Conservation (phyloP, 35 echinoderm and acorn worm genomes). For the Eucidaris tribuloides region DNA sequence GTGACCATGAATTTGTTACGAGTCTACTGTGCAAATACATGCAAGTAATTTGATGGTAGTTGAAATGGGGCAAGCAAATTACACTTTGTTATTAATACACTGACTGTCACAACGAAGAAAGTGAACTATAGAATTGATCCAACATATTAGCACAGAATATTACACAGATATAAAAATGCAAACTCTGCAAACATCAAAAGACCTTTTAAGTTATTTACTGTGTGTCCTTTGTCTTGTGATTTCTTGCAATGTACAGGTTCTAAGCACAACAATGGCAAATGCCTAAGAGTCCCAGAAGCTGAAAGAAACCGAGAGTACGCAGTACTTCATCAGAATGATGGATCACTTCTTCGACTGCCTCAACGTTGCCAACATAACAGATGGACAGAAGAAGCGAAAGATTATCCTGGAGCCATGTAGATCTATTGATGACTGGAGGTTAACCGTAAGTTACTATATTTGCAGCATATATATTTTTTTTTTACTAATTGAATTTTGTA, state of each 20-base stretch:
- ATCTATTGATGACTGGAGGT: slow-evolving; percentile 25
- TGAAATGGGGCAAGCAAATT: background rate
- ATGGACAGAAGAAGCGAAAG: slow-evolving; percentile 10
- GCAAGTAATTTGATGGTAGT: background rate
- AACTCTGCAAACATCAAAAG: background rate
- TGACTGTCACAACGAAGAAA: background rate
- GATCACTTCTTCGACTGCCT: slow-evolving; percentile 65
- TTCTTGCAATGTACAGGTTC: slow-evolving; percentile 8
- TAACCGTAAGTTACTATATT: background rate
- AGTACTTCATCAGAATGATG: slow-evolving; percentile 35
- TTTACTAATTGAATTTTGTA: background rate
- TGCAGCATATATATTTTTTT: background rate
- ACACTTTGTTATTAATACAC: too few relatives aligned
- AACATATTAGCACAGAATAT: background rate
- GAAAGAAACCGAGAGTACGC: background rate
- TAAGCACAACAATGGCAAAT: slow-evolving; percentile 39
- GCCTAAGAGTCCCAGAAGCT: background rate
- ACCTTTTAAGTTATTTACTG: background rate
- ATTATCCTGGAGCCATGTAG: slow-evolving; percentile 26
- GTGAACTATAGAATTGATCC: background rate
- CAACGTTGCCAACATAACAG: slow-evolving; percentile 14
- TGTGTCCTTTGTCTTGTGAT: background rate
- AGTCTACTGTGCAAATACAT: too few relatives aligned
- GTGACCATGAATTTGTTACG: too few relatives aligned
- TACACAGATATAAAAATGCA: background rate